A percentile compares a stretch with the other conserved stretches of the same genome.
These are phyloP conservation scores for Idaea biselata DNA, from an alignment of 2,888 invertebrate species.

Conservation along the genomic window DNA sequence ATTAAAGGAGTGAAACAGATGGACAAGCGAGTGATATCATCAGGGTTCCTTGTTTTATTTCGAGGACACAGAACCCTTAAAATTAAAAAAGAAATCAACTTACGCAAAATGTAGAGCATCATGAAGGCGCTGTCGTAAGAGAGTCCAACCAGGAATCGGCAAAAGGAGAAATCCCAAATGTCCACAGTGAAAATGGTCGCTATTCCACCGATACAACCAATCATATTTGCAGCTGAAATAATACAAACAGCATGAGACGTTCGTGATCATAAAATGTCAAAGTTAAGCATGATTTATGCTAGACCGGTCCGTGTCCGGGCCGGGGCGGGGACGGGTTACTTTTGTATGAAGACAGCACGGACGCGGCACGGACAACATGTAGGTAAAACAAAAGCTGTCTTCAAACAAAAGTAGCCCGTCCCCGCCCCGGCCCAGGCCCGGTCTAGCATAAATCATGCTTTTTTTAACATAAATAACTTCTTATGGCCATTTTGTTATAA, in stretches of 20 bases:
- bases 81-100: conserved; percentile 47
- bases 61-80: not conserved
- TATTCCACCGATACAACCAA: conserved; percentile 85
- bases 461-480: not conserved
- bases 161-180: conserved; percentile 88
- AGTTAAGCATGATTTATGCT: too few species aligned
- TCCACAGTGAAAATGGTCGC: conserved; percentile 85
- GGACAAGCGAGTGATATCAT: not conserved
- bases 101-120: conserved; percentile 94
- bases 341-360: too few species aligned
- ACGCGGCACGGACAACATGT: too few species aligned
- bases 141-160: conserved; percentile 91
- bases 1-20: not conserved
- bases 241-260: not conserved
- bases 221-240: conserved; percentile 82
- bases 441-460: too few species aligned
- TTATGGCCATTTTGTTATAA: not conserved
- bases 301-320: too few species aligned
- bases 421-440: too few species aligned
- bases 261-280: not conserved
- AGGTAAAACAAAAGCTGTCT: too few species aligned
- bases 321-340: too few species aligned
- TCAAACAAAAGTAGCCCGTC: too few species aligned
- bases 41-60: not conserved
- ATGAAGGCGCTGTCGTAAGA: conserved; percentile 93